Evolutionary conservation across 2,797 vertebrate species (phyloP).

Genomic region (Sebastolobus alascanus): DNA sequence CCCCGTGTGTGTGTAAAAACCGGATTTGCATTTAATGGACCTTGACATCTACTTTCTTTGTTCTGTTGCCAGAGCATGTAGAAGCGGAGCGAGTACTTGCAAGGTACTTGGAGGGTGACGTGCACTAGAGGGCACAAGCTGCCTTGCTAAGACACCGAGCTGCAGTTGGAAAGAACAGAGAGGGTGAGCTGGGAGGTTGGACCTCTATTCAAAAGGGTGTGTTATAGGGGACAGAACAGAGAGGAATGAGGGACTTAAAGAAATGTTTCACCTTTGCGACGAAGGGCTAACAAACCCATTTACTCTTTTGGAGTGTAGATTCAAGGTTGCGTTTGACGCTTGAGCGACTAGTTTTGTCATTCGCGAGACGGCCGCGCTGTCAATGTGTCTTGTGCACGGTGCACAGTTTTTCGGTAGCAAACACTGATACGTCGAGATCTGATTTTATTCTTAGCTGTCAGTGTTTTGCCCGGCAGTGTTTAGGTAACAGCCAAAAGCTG

Average conservation of each 20-base stretch:
- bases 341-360: not conserved
- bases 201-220: conserved; percentile 12
- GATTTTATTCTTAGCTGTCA: conserved; percentile 33
- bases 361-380: conserved; percentile 4
- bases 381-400: not conserved
- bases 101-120: conserved; percentile 37
- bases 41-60: conserved; percentile 5
- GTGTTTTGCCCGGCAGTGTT: conserved; percentile 16
- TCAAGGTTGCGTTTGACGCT: not conserved
- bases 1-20: conserved; percentile 27
- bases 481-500: conserved; percentile 35
- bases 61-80: not conserved
- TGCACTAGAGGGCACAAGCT: conserved; percentile 88
- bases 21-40: conserved; percentile 12
- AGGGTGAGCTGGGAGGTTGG: no score
- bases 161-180: conserved; percentile 21
- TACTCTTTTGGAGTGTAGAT: conserved; percentile 15
- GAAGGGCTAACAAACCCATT: conserved; percentile 27
- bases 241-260: not conserved
- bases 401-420: not conserved
- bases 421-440: conserved; percentile 12
- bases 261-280: conserved; percentile 34
- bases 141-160: conserved; percentile 67
- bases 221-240: conserved; percentile 8
- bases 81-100: conserved; percentile 11